Evolutionary conservation across 1,140 invertebrate species (phyloP), one percentile per base, ranked within the genome.

Genomic region (Drosophila lacteicornis): DNA sequence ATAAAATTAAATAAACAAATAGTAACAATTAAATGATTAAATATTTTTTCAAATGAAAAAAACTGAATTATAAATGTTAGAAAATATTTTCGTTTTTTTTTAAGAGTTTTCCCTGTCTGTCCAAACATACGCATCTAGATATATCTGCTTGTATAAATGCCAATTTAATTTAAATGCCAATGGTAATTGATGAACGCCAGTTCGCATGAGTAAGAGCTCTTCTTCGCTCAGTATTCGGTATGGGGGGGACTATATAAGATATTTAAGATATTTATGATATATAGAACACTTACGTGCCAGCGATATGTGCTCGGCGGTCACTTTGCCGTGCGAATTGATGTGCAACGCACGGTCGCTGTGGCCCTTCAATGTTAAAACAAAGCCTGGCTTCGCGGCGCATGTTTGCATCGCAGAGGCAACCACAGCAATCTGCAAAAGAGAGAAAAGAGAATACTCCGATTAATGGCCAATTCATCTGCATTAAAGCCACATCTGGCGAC

Each of bases 91-190:
- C 0, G 12, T 59, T 43, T 22, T 3, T 8, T 13, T 46, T 45
- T 62, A 15, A 13, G 30, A 17, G 19, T 13, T 8, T 33, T 1
- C 9, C 1, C 63, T 62, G 43, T 66, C 25, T 42, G 1, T 11
- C 36, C 22, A 40, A 40, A 38, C 42, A 27, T 33, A 25, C 61
- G 19, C 43, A 68, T 68, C 60, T 43, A 17, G 22, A 43, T 27
- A 43, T 66, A 66, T 55, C 53, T 55, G 33, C 42, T 38, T 47
- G 38, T 69, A 45, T 36, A 83, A 91, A 90, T 90, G 85, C 86
- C 85, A 90, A 85, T 90, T 90, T 78, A 90, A 90, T 90, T 90
- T 79, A 90, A 88, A 90, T 75, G 61, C 77, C 80, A 88, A 75
- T 84, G 51, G 59, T 53, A 87, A 87, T 80, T 79, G 82, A 90